Base-by-base conservation (phyloP, 30 jellyfish, hydroid and myxozoan species). In the Rhopilema esculentum region DNA sequence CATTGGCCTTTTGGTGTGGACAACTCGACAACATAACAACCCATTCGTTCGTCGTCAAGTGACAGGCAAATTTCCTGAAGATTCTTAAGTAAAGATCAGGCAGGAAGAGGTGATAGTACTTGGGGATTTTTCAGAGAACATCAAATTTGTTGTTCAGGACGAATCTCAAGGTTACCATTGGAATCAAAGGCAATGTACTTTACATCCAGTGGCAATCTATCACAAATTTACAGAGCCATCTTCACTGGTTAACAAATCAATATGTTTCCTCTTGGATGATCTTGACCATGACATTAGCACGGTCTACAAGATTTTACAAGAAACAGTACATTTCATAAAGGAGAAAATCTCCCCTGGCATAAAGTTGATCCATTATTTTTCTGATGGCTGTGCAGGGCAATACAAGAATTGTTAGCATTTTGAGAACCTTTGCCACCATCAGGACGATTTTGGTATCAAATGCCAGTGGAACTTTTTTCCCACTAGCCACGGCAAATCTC, bases 361-460 rank as follows among this genome's bases (percentile, higher is more conserved):
- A 1, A 67, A 31, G 22, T 12, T 28, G 61, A 48, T 52, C 32
- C 29, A 40, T 27, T 84, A 72, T 79, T 90, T 90, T 72, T 64
- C 95, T 20, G 97, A 90, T 83, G 97, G 92, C 27, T 90, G 96
- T 72, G 85, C 97, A 71, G 90, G 95, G 73, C 97, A 90, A 84
- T 84, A 90, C 69, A 90, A 90, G 51, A 90, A 90, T 70, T 75
- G 91, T 65, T 83, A 74, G 70, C 29, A 90, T 57, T 49, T 90
- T 23, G 21, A n/a, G 29, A 90, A 84, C 32, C 80, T 90, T 25
- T 84, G 96, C 71, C 92, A 24, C 52, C 97, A 69, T 65, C 66
- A 66, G 66, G 78, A 66, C 7, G 95, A 88, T 81, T 80, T 88
- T 66, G 71, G 72, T 19, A 31, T 65, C 16, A 91, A 62, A 52